Conservation (phyloP, 2,113 vertebrate species). For the Larimichthys crocea region DNA sequence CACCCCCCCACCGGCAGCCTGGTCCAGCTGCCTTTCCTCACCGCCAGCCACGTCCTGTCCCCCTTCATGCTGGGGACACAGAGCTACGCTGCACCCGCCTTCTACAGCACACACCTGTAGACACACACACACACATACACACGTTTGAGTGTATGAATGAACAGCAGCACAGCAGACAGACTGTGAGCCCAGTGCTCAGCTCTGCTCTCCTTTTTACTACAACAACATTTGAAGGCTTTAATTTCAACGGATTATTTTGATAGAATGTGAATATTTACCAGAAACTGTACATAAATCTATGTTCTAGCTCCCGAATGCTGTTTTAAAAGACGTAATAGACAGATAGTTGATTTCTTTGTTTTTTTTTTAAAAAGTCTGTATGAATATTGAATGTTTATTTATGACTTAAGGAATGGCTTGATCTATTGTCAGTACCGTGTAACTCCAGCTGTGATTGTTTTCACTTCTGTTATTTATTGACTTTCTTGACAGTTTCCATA, state of each 20-base stretch:
- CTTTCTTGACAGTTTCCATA: conserved; percentile 70
- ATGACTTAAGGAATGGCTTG: conserved; percentile 78
- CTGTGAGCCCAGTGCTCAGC: conserved; percentile 13
- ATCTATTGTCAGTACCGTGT: conserved; percentile 78
- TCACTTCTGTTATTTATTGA: conserved; percentile 73
- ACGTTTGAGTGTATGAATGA: not conserved
- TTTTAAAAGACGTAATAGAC: conserved; percentile 68
- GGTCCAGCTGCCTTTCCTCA: conserved; percentile 95
- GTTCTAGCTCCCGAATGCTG: conserved; percentile 80
- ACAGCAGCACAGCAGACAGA: conserved; percentile 34
- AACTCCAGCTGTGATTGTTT: conserved; percentile 77
- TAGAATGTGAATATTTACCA: conserved; percentile 78
- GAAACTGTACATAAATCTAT: conserved; percentile 78
- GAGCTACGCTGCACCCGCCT: conserved; percentile 93
- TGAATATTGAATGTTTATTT: conserved; percentile 76
- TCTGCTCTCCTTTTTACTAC: conserved; percentile 64
- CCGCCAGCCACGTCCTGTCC: conserved; percentile 92
- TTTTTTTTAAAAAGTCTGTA: conserved; percentile 51
- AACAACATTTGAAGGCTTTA: conserved; percentile 58
- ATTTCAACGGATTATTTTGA: conserved; percentile 77
- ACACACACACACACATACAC: conserved; percentile 12
- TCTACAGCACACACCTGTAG: conserved; percentile 97
- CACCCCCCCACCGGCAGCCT: conserved; percentile 86
- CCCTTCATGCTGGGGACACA: conserved; percentile 97
- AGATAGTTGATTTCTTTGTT: conserved; percentile 62